Evolutionary conservation across 2,113 vertebrate species (phyloP).

Genomic region (Leptodactylus fuscus): DNA sequence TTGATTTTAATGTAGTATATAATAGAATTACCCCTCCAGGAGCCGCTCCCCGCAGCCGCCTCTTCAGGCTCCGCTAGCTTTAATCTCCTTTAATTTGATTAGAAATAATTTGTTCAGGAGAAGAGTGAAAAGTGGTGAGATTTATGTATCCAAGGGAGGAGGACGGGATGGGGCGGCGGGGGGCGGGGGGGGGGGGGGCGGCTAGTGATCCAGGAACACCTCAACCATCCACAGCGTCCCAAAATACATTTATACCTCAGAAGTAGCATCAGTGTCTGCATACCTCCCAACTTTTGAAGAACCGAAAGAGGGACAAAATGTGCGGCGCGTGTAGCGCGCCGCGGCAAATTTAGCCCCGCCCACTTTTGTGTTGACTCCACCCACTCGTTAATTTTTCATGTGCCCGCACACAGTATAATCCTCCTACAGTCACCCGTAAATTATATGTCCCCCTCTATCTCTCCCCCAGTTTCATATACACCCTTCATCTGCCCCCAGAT

Average conservation of each 20-base stretch:
- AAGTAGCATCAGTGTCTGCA: too few species aligned
- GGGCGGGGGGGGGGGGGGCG: not conserved
- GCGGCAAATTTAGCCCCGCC: too few species aligned
- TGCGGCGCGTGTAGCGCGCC: too few species aligned
- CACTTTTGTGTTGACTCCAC: too few species aligned
- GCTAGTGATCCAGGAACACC: not conserved
- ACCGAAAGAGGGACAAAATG: too few species aligned
- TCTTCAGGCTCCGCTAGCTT: slow-evolving; percentile 84
- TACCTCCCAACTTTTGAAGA: too few species aligned
- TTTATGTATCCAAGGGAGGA: slow-evolving; percentile 53
- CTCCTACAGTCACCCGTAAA: too few species aligned
- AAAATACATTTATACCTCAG: not conserved
- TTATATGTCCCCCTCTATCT: too few species aligned
- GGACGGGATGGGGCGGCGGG: not conserved
- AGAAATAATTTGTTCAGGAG: slow-evolving; percentile 78
- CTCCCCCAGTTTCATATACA: too few species aligned
- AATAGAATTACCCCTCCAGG: slow-evolving; percentile 76
- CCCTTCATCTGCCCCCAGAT: too few species aligned
- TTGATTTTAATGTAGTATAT: slow-evolving; percentile 76
- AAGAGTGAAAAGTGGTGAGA: slow-evolving; percentile 76
- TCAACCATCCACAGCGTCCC: not conserved
- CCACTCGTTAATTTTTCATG: too few species aligned
- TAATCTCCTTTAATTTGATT: slow-evolving; percentile 79
- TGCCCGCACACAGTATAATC: too few species aligned
- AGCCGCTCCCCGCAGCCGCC: slow-evolving; percentile 66